These are phyloP conservation scores for Biston stratarius DNA, from an alignment of 2,888 invertebrate genomes.

Conservation along the genomic window DNA sequence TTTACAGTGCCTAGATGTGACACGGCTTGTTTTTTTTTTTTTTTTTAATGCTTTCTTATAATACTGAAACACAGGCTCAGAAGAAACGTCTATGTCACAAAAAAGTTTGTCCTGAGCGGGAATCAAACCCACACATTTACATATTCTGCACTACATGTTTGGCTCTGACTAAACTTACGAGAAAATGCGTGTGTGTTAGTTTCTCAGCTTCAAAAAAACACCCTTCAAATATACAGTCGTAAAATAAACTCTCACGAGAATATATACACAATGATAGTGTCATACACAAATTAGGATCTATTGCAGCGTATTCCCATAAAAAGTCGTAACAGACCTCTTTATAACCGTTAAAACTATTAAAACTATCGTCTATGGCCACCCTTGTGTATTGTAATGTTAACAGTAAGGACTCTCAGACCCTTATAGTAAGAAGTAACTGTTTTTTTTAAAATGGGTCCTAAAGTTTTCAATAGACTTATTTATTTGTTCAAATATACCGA, in stretches of 20 bases:
- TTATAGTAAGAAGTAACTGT: neutral
- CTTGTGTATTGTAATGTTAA: conserved; percentile 41
- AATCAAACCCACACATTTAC: no score
- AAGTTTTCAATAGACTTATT: no score
- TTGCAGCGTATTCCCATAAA: conserved; percentile 42
- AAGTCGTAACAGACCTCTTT: conserved; percentile 38
- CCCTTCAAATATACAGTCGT: conserved; percentile 29
- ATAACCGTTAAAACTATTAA: conserved; percentile 65
- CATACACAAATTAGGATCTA: conserved; percentile 55
- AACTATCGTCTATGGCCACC: conserved; percentile 55
- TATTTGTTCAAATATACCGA: neutral
- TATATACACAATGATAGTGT: conserved; percentile 41
- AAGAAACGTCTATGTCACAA: no score
- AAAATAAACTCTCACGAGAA: conserved; percentile 55
- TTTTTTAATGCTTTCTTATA: no score
- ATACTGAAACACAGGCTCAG: no score
- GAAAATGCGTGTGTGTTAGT: neutral
- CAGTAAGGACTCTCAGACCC: conserved; percentile 27
- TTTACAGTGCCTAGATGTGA: no score
- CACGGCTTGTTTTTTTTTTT: no score
- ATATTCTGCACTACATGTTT: no score
- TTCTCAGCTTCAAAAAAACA: neutral
- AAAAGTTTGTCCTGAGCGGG: no score
- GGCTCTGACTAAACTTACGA: no score
- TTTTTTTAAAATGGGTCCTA: neutral